phyloP scores from a whole-genome alignment of 2,113 vertebrate species.

The Heterocephalus glaber region DNA sequence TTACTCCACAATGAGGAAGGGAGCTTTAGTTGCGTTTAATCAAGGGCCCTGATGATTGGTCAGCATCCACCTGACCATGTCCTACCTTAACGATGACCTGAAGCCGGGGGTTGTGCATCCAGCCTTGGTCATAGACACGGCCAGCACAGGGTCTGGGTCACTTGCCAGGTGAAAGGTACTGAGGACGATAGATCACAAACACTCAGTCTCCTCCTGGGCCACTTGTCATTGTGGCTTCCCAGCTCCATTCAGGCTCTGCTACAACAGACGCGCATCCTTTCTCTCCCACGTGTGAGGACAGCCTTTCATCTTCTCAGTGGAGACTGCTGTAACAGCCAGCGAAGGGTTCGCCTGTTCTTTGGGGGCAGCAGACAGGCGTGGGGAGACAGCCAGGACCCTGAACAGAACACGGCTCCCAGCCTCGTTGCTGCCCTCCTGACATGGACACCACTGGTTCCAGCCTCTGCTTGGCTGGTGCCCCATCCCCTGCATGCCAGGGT shows the following conservation, averaged over 20 bases:
- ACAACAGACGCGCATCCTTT: background rate
- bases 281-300: background rate
- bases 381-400: background rate
- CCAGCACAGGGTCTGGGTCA: constrained; percentile 77
- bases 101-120: constrained; percentile 43
- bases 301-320: background rate
- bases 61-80: background rate
- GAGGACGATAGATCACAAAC: constrained; percentile 14
- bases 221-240: background rate
- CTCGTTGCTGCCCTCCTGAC: too few species aligned
- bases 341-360: background rate
- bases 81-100: constrained; percentile 81
- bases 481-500: background rate
- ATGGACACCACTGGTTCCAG: background rate
- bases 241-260: background rate
- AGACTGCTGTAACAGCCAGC: background rate
- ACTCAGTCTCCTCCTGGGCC: background rate
- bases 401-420: background rate
- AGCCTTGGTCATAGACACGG: constrained; percentile 71
- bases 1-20: background rate
- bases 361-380: background rate
- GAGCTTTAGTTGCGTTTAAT: background rate
- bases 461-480: background rate
- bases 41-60: background rate
- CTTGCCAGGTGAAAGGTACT: constrained; percentile 79